Conservation (phyloP, 2,888 invertebrate genomes). For the Pristionchus maxplancki region DNA sequence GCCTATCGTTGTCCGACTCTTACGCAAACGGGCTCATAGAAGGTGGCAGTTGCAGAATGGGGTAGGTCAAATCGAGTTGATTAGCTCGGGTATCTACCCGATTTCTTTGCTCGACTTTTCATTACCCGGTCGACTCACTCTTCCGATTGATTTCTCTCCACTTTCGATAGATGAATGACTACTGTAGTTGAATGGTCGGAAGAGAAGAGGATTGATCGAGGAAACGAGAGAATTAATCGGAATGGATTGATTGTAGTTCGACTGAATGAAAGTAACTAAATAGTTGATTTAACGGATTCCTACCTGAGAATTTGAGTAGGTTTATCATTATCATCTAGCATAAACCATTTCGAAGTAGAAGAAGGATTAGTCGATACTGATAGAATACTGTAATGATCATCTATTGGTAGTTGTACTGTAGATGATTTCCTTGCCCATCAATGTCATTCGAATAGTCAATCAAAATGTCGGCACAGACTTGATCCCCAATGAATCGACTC, state of each 20-base stretch:
- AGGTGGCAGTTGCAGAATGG: no score
- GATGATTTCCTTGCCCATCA: not conserved
- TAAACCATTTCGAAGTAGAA: conserved; percentile 14
- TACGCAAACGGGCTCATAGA: no score
- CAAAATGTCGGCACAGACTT: not conserved
- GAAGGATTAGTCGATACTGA: conserved; percentile 33
- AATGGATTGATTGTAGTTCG: not conserved
- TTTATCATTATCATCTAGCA: conserved; percentile 31
- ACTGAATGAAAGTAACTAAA: not conserved
- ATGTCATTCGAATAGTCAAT: not conserved
- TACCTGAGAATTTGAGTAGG: not conserved
- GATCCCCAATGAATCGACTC: conserved; percentile 32
- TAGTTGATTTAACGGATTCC: not conserved
- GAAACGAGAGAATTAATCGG: conserved; percentile 24
- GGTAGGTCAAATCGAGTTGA: no score
- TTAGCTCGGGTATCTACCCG: no score
- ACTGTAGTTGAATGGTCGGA: conserved; percentile 13
- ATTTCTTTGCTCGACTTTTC: no score
- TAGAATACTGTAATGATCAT: not conserved
- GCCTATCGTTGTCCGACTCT: no score
- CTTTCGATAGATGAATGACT: conserved; percentile 25
- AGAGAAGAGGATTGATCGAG: conserved; percentile 39
- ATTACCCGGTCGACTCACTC: no score
- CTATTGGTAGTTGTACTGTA: not conserved
- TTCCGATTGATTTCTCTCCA: conserved; percentile 13